Evolutionary conservation across 2,888 invertebrate genomes (phyloP).

Genomic region (Pycnomerus fuliginosus): DNA sequence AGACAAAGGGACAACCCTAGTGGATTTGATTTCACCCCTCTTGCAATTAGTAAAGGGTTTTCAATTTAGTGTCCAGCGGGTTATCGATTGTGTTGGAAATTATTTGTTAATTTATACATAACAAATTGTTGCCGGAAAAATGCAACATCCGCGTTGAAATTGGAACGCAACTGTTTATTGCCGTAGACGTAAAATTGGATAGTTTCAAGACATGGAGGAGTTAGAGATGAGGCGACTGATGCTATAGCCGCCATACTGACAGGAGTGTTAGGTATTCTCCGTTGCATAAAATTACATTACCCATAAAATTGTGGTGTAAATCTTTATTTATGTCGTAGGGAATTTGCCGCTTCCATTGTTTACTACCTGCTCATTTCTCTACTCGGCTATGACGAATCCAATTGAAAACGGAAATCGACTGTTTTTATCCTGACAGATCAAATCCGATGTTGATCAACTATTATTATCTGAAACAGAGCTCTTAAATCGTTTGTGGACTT

Average conservation of each 20-base stretch:
- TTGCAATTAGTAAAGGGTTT: no score
- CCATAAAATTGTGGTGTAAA: conserved; percentile 1
- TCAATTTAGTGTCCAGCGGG: no score
- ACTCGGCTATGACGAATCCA: neutral
- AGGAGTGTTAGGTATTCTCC: conserved; percentile 1
- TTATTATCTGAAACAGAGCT: no score
- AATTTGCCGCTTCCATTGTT: neutral
- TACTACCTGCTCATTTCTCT: no score
- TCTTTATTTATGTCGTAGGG: conserved; percentile 4
- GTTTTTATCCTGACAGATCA: neutral
- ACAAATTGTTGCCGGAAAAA: no score
- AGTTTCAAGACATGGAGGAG: neutral
- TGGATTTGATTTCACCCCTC: no score
- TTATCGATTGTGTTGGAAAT: no score
- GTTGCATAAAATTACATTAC: conserved; percentile 5
- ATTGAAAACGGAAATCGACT: neutral
- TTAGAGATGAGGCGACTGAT: neutral
- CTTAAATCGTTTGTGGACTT: no score
- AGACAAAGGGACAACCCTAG: no score
- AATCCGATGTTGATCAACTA: no score
- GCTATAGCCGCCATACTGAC: neutral
- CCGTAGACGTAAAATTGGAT: neutral
- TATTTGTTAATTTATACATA: no score
- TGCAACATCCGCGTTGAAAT: no score
- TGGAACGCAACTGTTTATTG: neutral